Conservation (phyloP, 2,797 vertebrate species). For the Basileuterus tristriatus region DNA sequence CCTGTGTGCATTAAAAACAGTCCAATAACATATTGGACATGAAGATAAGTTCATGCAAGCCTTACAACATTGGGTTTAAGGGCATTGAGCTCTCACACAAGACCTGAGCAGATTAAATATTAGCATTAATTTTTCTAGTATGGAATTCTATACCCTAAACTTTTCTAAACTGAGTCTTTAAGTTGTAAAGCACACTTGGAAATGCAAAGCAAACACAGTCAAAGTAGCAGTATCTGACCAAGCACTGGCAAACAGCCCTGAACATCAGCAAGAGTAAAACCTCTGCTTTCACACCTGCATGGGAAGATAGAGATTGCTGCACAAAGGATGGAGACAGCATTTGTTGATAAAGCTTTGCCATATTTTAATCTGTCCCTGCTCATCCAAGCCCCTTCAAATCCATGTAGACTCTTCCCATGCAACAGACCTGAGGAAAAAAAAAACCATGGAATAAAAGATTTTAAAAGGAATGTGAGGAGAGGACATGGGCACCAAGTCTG, state of each 20-base stretch:
- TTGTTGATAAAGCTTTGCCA: background rate
- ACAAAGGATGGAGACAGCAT: background rate
- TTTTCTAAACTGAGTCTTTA: background rate
- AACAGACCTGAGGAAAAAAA: background rate
- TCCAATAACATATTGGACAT: background rate
- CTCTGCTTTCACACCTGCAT: background rate
- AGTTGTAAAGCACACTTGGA: background rate
- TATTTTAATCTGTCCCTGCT: background rate
- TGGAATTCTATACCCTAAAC: background rate
- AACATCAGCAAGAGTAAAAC: background rate
- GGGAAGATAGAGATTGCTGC: background rate
- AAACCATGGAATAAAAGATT: background rate
- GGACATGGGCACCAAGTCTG: background rate
- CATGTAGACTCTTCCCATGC: background rate
- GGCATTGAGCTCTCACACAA: background rate
- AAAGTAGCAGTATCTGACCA: background rate
- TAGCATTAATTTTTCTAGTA: background rate
- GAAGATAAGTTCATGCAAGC: background rate
- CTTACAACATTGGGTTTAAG: background rate
- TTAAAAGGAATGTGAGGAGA: background rate
- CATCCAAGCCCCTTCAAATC: background rate
- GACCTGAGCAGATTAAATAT: background rate
- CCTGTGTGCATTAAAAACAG: background rate
- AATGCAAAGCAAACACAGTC: background rate
- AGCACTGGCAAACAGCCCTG: background rate